These are phyloP conservation scores for Pachyseris speciosa DNA, from an alignment of 64 coral and sea anemone genomes.

Conservation along the genomic window DNA sequence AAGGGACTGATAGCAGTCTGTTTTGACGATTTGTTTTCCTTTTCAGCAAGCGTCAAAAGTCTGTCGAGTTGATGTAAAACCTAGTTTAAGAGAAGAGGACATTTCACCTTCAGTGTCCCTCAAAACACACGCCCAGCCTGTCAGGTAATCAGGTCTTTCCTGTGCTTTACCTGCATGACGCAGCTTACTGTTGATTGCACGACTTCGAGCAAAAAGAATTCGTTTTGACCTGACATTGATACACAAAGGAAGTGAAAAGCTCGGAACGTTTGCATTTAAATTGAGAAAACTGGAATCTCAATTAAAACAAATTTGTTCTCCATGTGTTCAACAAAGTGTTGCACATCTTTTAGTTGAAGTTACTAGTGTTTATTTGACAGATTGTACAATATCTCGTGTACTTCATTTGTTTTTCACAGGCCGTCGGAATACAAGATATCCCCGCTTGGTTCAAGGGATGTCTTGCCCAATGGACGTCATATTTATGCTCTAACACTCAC, in stretches of 20 bases:
- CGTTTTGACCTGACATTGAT: too few species aligned
- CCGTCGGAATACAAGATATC: conserved; percentile 81
- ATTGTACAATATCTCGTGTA: not conserved
- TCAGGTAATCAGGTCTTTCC: conserved; percentile 30
- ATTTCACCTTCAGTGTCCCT: conserved; percentile 81
- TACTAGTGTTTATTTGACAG: too few species aligned
- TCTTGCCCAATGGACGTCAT: conserved; percentile 86
- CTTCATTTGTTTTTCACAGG: conserved; percentile 24
- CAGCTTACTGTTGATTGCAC: too few species aligned
- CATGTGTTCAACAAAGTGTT: too few species aligned
- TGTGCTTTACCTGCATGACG: not conserved
- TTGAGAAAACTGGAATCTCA: too few species aligned
- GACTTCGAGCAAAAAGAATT: too few species aligned
- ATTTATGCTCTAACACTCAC: conserved; percentile 86
- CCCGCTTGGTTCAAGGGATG: conserved; percentile 83
- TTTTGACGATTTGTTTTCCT: too few species aligned
- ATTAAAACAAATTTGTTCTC: too few species aligned
- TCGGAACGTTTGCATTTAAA: too few species aligned
- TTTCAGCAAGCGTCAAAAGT: conserved; percentile 67
- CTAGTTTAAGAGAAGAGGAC: conserved; percentile 71
- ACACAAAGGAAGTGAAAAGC: too few species aligned
- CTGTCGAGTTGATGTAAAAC: conserved; percentile 74
- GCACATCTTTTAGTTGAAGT: too few species aligned
- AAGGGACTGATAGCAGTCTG: too few species aligned
- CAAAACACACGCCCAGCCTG: conserved; percentile 78